These are phyloP conservation scores for Umimayanthus chanpuru DNA, from an alignment of 92 coral and sea anemone genomes.

Conservation along the genomic window DNA sequence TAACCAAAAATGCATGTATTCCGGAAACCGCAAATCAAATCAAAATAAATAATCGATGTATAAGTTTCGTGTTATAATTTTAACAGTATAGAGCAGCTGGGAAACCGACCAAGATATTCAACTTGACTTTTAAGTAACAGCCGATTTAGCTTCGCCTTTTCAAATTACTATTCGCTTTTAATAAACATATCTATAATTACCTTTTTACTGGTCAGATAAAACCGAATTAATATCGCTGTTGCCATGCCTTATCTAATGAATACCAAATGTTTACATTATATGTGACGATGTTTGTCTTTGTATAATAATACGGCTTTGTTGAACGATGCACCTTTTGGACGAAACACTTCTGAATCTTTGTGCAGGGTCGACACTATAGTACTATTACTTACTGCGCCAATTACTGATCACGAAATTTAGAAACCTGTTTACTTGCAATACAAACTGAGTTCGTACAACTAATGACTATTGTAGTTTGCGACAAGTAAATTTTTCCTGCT, in stretches of 20 bases:
- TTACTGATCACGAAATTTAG: background rate
- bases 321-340: background rate
- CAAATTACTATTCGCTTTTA: background rate
- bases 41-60: background rate
- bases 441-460: background rate
- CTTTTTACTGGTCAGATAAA: background rate
- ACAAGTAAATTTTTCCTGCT: background rate
- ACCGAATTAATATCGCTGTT: background rate
- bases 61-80: background rate
- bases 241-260: slow-evolving; percentile 33
- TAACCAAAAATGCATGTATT: slow-evolving; percentile 1
- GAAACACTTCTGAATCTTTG: background rate
- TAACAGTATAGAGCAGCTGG: background rate
- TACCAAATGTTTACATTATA: slow-evolving; percentile 53
- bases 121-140: background rate
- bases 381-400: background rate
- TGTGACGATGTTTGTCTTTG: slow-evolving; percentile 18
- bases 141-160: background rate
- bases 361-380: background rate
- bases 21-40: slow-evolving; percentile 29
- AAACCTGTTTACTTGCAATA: background rate
- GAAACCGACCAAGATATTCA: background rate
- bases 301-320: slow-evolving; percentile 12
- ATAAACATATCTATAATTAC: background rate
- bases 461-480: background rate